Percentiles rank a stretch among this genome's conserved stretches.
phyloP scores from a whole-genome alignment of 2,888 invertebrate species.

The Apoda limacodes region DNA sequence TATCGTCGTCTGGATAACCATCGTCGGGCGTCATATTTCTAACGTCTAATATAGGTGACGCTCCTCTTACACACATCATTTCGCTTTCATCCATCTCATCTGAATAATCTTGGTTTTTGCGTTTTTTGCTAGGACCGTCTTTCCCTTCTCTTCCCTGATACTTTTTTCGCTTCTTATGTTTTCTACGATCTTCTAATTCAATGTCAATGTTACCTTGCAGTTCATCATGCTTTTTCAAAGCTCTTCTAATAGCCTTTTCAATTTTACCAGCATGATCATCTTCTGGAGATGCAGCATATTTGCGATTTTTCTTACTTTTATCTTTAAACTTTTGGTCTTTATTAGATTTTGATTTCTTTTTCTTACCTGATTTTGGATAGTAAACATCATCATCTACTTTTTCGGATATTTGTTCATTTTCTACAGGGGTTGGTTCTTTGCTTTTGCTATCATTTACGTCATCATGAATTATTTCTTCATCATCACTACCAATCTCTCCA shows the following conservation, averaged over 20 bases:
- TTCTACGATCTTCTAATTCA: slow-evolving; percentile 61
- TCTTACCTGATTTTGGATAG: slow-evolving; percentile 60
- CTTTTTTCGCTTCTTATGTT: slow-evolving; percentile 70
- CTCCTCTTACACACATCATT: slow-evolving; percentile 83
- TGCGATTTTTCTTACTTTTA: slow-evolving; percentile 61
- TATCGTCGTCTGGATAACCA: slow-evolving; percentile 60
- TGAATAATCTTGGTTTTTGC: slow-evolving; percentile 62
- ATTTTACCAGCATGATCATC: slow-evolving; percentile 86
- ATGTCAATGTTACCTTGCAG: slow-evolving; percentile 49
- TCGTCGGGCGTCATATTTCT: slow-evolving; percentile 35
- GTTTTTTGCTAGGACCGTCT: slow-evolving; percentile 69
- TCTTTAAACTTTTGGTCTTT: slow-evolving; percentile 63
- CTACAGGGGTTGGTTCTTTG: slow-evolving; percentile 26
- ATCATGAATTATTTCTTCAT: slow-evolving; percentile 42
- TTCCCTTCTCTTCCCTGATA: slow-evolving; percentile 68
- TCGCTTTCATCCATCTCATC: slow-evolving; percentile 81
- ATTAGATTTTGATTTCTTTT: slow-evolving; percentile 59
- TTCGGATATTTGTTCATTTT: slow-evolving; percentile 25
- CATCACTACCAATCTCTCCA: slow-evolving; percentile 83
- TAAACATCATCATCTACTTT: slow-evolving; percentile 30
- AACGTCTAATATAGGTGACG: slow-evolving; percentile 70
- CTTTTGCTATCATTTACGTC: too few relatives aligned
- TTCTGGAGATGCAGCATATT: slow-evolving; percentile 46
- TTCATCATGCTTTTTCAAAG: slow-evolving; percentile 76
- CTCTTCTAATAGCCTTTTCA: slow-evolving; percentile 82